phyloP scores from a whole-genome alignment of 2,113 vertebrate genomes.

The Labeo rohita region DNA sequence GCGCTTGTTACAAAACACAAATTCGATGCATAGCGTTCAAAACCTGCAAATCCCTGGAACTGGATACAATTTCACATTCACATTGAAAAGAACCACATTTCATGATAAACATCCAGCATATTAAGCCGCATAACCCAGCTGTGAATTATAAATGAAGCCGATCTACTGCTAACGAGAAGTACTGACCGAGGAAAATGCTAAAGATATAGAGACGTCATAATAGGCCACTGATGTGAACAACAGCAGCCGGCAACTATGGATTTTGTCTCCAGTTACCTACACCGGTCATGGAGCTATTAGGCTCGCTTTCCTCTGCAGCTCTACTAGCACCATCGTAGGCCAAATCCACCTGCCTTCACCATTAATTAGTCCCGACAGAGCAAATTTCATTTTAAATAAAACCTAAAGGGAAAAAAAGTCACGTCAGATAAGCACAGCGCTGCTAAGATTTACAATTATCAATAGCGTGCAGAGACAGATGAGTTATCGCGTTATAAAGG shows the following conservation, averaged over 20 bases:
- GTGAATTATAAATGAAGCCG: constrained; percentile 68
- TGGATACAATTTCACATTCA: constrained; percentile 6
- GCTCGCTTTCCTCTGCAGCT: constrained; percentile 87
- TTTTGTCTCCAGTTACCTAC: constrained; percentile 91
- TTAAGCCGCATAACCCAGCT: constrained; percentile 52
- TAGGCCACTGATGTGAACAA: constrained; percentile 82
- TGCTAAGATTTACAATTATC: constrained; percentile 40
- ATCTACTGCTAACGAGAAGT: constrained; percentile 70
- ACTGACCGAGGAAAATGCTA: constrained; percentile 68
- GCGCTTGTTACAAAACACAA: constrained; percentile 7
- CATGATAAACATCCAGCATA: constrained; percentile 20
- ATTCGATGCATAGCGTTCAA: background rate
- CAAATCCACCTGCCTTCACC: constrained; percentile 87
- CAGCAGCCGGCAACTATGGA: constrained; percentile 89
- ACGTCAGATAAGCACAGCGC: background rate
- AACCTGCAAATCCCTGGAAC: constrained; percentile 15
- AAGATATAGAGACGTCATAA: constrained; percentile 83
- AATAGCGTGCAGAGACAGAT: constrained; percentile 1
- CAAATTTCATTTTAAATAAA: constrained; percentile 73
- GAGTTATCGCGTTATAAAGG: constrained; percentile 40
- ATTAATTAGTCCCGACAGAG: constrained; percentile 85
- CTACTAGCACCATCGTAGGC: constrained; percentile 82
- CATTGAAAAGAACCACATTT: constrained; percentile 39
- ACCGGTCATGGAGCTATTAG: constrained; percentile 91
- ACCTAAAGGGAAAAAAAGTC: constrained; percentile 57